phyloP scores from a whole-genome alignment of 2,797 vertebrate species.

The Lophotriccus pileatus region DNA sequence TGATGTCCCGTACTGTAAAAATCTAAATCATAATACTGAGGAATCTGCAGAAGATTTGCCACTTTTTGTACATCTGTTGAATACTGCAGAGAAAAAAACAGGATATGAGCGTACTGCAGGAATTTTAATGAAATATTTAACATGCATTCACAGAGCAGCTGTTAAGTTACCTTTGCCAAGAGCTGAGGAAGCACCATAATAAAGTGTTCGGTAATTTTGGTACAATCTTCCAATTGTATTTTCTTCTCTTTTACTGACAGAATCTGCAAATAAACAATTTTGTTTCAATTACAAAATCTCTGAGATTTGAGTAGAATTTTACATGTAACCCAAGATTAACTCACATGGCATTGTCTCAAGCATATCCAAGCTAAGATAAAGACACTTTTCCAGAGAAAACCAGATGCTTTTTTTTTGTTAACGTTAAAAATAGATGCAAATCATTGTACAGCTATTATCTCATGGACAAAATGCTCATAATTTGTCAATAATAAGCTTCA shows the following conservation, averaged over 20 bases:
- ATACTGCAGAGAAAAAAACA: conserved; percentile 77
- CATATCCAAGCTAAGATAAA: background rate
- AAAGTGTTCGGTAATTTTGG: conserved; percentile 86
- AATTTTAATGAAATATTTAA: conserved; percentile 64
- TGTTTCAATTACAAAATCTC: conserved; percentile 1
- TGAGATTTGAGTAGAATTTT: background rate
- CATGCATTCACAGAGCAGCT: conserved; percentile 44
- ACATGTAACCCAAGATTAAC: background rate
- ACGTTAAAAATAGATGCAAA: conserved; percentile 9
- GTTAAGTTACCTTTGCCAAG: conserved; percentile 83
- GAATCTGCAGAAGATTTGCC: conserved; percentile 85
- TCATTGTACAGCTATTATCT: background rate
- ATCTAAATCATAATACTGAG: conserved; percentile 84
- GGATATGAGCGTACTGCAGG: conserved; percentile 20
- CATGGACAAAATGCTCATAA: background rate
- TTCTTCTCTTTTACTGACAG: conserved; percentile 85
- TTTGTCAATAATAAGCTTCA: background rate
- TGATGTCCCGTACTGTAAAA: conserved; percentile 65
- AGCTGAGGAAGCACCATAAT: conserved; percentile 83
- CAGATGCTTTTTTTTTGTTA: background rate
- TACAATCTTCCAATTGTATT: conserved; percentile 82
- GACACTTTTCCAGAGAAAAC: background rate
- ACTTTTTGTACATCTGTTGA: conserved; percentile 77
- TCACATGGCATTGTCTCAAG: background rate
- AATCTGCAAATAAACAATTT: conserved; percentile 73